Percentiles rank a stretch among this genome's conserved stretches.
Conservation (phyloP, 2,797 vertebrate species). For the Gila robusta region DNA sequence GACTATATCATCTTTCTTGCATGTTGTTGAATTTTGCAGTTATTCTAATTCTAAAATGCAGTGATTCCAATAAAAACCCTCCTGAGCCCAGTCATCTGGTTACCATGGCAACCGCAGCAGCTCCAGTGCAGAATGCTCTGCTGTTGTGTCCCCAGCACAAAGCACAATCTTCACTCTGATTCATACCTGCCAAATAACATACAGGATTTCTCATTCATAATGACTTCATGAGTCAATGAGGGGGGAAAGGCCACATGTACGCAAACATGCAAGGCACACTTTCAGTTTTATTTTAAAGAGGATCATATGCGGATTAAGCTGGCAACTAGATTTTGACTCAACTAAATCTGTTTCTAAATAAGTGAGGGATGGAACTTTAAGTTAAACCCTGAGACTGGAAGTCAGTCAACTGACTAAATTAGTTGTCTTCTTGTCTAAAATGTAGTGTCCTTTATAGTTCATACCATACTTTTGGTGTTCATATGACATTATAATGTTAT, state of each 20-base stretch:
- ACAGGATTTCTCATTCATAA: constrained; percentile 39
- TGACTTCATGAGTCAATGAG: background rate
- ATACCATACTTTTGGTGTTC: background rate
- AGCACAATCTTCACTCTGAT: background rate
- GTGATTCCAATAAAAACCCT: background rate
- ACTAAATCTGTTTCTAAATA: constrained; percentile 19
- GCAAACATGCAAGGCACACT: background rate
- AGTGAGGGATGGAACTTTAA: background rate
- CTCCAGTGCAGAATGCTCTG: constrained; percentile 39
- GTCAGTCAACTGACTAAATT: background rate
- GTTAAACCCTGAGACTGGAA: constrained; percentile 12
- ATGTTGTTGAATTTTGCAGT: background rate
- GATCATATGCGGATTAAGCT: constrained; percentile 23
- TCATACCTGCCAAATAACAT: constrained; percentile 3
- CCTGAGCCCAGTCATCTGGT: constrained; percentile 2
- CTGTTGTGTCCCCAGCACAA: constrained; percentile 14
- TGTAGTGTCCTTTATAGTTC: background rate
- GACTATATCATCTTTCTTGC: background rate
- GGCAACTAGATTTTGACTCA: background rate
- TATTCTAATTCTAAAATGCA: background rate
- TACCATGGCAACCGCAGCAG: constrained; percentile 42
- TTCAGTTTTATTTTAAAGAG: constrained; percentile 32
- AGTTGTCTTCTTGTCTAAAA: background rate
- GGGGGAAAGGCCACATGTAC: background rate
- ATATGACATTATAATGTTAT: background rate